A percentile compares a stretch with the other conserved stretches of the same genome.
Evolutionary conservation across 2,888 invertebrate species (phyloP).

Genomic region (Nephrotoma appendiculata): DNA sequence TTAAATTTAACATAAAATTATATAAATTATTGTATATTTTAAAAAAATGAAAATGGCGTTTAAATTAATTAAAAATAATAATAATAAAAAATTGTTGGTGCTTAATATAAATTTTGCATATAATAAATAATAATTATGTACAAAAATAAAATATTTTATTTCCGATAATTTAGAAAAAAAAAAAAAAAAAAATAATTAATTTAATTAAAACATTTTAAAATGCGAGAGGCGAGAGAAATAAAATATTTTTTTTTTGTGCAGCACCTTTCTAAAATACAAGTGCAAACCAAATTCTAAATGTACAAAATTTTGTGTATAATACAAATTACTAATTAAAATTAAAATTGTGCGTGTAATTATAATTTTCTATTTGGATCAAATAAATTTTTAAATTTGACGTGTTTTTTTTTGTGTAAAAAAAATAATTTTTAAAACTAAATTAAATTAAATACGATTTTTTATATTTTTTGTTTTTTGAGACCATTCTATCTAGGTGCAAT

Average conservation of each 20-base stretch:
- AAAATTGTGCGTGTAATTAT: background rate
- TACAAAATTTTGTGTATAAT: background rate
- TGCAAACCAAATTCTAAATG: background rate
- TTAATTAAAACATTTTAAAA: background rate
- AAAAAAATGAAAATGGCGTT: background rate
- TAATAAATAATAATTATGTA: background rate
- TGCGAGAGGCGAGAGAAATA: background rate
- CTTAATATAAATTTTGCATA: background rate
- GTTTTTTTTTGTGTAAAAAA: background rate
- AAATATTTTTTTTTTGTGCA: background rate
- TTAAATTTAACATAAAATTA: background rate
- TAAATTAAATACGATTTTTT: background rate
- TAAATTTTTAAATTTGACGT: background rate
- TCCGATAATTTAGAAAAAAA: background rate
- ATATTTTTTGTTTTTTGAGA: background rate
- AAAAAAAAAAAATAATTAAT: background rate
- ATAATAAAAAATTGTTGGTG: background rate
- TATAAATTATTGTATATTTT: background rate
- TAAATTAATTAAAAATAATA: background rate
- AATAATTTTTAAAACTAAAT: background rate
- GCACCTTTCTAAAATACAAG: background rate
- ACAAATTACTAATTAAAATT: background rate
- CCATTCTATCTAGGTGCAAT: background rate
- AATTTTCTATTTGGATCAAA: background rate
- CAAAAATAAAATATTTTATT: background rate